Evolutionary conservation across 2,797 vertebrate genomes (phyloP).

Genomic region (Antrozous pallidus): DNA sequence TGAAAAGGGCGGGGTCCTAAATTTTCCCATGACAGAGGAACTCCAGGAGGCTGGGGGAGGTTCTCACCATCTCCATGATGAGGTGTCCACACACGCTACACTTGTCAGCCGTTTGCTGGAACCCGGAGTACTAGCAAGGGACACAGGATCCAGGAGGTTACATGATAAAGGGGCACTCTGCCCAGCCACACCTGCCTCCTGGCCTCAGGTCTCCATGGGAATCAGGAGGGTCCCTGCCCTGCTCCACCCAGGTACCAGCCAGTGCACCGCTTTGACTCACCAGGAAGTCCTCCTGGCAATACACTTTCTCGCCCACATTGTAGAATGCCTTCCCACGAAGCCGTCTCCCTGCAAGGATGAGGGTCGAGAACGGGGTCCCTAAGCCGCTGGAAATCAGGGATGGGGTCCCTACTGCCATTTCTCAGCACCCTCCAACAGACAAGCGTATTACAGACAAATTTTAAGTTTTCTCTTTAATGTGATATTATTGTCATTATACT

Average conservation of each 20-base stretch:
- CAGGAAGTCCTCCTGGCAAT: slow-evolving; percentile 99
- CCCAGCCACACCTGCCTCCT: neutral
- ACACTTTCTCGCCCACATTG: slow-evolving; percentile 97
- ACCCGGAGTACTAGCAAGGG: slow-evolving; percentile 93
- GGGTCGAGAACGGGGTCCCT: neutral
- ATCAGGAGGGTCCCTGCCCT: neutral
- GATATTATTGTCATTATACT: neutral
- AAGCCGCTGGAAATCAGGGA: neutral
- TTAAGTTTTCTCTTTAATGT: neutral
- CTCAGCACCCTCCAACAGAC: neutral
- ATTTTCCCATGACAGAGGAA: neutral
- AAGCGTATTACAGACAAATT: neutral
- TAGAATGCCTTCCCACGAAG: slow-evolving; percentile 98
- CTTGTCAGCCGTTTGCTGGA: slow-evolving; percentile 99
- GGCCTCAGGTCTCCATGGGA: neutral
- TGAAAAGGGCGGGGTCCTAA: neutral
- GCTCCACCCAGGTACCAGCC: neutral
- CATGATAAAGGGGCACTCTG: neutral
- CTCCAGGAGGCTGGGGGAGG: neutral
- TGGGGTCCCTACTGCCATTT: neutral
- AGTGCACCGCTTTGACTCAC: slow-evolving; percentile 85
- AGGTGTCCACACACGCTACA: slow-evolving; percentile 99
- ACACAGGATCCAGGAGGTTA: slow-evolving; percentile 51
- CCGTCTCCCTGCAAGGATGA: slow-evolving; percentile 88
- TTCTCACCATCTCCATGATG: slow-evolving; percentile 99